These are phyloP conservation scores for Heliconius ethilla DNA, from an alignment of 2,888 invertebrate species.

Conservation along the genomic window DNA sequence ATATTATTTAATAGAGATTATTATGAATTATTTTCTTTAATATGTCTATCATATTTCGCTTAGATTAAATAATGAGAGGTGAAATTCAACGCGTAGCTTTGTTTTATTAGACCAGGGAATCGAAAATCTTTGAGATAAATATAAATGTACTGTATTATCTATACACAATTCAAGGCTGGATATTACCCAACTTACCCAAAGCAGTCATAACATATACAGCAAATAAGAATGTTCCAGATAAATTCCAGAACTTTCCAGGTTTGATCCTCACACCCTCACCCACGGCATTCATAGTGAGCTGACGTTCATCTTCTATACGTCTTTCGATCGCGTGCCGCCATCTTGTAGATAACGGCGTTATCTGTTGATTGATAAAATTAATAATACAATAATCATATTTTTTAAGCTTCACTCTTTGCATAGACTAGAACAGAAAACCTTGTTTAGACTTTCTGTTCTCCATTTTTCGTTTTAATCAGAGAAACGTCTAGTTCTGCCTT, in stretches of 20 bases:
- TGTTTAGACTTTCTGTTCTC: too few species aligned
- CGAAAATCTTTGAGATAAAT: too few species aligned
- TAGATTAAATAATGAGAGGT: too few species aligned
- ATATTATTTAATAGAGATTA: too few species aligned
- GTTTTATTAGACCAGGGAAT: too few species aligned
- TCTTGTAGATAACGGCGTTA: conserved; percentile 78
- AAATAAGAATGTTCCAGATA: conserved; percentile 86
- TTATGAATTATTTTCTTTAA: too few species aligned
- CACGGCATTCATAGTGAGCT: conserved; percentile 77
- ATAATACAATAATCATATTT: background rate
- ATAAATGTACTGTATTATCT: too few species aligned
- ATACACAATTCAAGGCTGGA: background rate
- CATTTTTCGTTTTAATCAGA: too few species aligned
- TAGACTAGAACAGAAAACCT: too few species aligned
- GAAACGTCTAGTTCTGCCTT: too few species aligned
- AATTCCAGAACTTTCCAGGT: conserved; percentile 85
- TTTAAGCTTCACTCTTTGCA: background rate
- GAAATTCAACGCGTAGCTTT: too few species aligned
- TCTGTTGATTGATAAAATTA: conserved; percentile 51
- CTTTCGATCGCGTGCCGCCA: conserved; percentile 84
- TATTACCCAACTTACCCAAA: conserved; percentile 74
- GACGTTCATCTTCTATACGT: conserved; percentile 79
- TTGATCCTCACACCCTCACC: conserved; percentile 63
- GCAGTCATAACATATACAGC: conserved; percentile 86
- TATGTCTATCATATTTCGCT: too few species aligned